Base-by-base conservation (phyloP, 92 coral and sea anemone genomes). In the Palythoa heliodiscus region DNA sequence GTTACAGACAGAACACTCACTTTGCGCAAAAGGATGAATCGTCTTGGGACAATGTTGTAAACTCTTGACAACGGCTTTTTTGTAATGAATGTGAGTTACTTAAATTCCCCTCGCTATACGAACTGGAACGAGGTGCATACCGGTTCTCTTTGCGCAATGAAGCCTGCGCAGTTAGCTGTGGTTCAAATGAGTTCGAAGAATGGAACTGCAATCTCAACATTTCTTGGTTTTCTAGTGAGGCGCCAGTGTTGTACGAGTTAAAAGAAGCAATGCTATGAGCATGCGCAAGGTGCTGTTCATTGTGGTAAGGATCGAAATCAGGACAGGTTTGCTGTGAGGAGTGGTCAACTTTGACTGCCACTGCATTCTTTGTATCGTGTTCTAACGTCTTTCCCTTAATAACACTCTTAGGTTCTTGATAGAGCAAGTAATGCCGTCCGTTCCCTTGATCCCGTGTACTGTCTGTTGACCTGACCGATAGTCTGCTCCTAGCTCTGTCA, bases 11-110 rank as follows among this genome's bases (percentile, higher is more conserved):
- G 35, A 29, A 29, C 60, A 39, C 37, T 75, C 53, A 75, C 79
- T 61, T 75, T 75, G 61, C 63, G 12, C 9, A 19, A n/a, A 22
- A 75, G 24, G 79, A 14, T 52, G 79, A 75, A 75, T 75, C 79
- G 20, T 54, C 48, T 20, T 75, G 61, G 53, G 79, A 50, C 16
- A 61, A 75, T 6, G n/a, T 52, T 54, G 17, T 22, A 52, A 19
- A 54, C 14, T 55, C 67, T 29, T 17, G 70, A 77, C 67, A 23
- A 52, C 53, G 20, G 38, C 13, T 13, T 48, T 48, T 60, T 48
- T 47, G 63, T 52, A 2, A 4, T 24, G 82, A 20, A 53, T 57
- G 67, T 19, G 20, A 29, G 35, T 57, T 24, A 57, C 48, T 58
- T 17, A 13, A 57, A 17, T 29, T 76, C 5, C 82, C 69, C 16